These are phyloP conservation scores for Carapus acus DNA, from an alignment of 2,797 vertebrate species.

Conservation along the genomic window DNA sequence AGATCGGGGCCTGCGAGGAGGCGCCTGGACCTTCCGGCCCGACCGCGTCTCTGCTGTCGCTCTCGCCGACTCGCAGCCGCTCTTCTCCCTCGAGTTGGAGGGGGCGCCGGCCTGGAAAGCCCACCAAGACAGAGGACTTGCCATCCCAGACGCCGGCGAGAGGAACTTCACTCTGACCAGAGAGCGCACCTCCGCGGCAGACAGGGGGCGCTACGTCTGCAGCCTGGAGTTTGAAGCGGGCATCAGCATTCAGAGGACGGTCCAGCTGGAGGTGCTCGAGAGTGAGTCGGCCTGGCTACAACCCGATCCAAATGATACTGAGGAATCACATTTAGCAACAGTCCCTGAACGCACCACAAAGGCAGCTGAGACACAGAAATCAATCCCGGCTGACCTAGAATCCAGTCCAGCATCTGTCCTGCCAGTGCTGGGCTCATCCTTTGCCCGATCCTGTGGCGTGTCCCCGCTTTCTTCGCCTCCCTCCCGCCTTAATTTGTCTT, in stretches of 20 bases:
- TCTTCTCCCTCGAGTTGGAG: constrained; percentile 25
- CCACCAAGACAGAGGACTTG: fast-evolving
- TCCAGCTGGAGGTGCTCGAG: constrained; percentile 57
- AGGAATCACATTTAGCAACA: no score
- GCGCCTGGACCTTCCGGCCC: constrained; percentile 58
- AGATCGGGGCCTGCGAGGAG: constrained; percentile 4
- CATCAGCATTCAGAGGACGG: background rate
- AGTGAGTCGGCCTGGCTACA: constrained; percentile 48
- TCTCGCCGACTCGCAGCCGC: background rate
- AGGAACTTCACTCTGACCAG: constrained; percentile 35
- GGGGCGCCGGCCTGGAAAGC: background rate
- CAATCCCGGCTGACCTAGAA: constrained; percentile 7
- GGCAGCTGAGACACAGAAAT: no score
- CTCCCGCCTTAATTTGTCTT: no score
- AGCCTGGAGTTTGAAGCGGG: constrained; percentile 28
- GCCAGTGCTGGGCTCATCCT: no score
- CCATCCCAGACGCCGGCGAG: fast-evolving
- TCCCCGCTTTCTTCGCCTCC: no score
- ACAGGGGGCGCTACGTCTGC: constrained; percentile 57
- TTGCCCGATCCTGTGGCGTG: no score
- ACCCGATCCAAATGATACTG: background rate
- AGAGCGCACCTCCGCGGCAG: background rate
- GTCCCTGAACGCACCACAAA: no score
- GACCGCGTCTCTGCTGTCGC: fast-evolving
- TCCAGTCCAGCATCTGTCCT: background rate